Percentiles rank a stretch among this genome's conserved stretches.
Evolutionary conservation across 2,797 vertebrate genomes (phyloP).

Genomic region (Kryptolebias ocellatus): DNA sequence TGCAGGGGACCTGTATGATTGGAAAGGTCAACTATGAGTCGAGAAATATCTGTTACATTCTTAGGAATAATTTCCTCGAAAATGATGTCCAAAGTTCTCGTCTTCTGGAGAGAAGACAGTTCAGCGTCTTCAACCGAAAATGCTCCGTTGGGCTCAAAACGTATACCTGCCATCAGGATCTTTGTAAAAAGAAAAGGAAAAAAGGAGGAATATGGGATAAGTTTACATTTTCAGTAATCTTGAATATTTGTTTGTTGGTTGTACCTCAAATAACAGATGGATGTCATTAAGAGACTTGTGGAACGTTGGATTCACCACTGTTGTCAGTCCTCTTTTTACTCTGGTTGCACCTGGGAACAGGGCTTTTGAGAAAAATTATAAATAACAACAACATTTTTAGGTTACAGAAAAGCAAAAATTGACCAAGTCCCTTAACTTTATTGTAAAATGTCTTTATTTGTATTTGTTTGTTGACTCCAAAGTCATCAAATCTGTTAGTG

Average conservation of each 20-base stretch:
- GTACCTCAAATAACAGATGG: conserved; percentile 74
- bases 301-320: conserved; percentile 51
- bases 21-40: conserved; percentile 79
- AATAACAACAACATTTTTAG: neutral
- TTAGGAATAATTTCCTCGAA: conserved; percentile 87
- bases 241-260: neutral
- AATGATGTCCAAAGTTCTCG: conserved; percentile 79
- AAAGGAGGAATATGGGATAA: neutral
- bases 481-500: neutral
- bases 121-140: conserved; percentile 87
- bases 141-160: conserved; percentile 75
- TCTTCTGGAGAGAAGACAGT: conserved; percentile 85
- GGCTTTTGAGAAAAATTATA: conserved; percentile 26
- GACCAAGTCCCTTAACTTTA: neutral
- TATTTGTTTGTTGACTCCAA: conserved; percentile 12
- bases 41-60: conserved; percentile 82
- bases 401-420: neutral
- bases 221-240: neutral
- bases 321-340: conserved; percentile 37
- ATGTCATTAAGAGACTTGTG: conserved; percentile 57
- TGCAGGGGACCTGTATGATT: conserved; percentile 71
- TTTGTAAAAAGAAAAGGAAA: neutral
- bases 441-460: conserved; percentile 3
- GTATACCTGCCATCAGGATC: conserved; percentile 85
- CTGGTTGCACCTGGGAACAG: conserved; percentile 66